Conservation (phyloP, 2,113 vertebrate species). For the Microcebus murinus region DNA sequence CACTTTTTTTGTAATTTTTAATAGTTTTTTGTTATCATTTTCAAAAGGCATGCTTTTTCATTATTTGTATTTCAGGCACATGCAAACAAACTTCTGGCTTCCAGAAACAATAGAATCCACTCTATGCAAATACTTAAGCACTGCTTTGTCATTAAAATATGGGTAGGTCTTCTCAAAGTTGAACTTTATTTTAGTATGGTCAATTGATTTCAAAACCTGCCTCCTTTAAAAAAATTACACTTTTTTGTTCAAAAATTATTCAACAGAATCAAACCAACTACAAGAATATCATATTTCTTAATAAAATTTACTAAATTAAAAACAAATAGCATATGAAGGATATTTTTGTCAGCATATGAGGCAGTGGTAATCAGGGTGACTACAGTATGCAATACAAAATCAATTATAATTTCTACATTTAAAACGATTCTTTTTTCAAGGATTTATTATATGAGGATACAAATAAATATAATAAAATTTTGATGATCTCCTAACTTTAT, state of each 20-base stretch:
- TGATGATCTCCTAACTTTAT: not conserved
- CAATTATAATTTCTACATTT: fast-evolving
- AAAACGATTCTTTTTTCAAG: not conserved
- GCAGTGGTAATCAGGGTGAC: not conserved
- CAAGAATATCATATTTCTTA: not conserved
- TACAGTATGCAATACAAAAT: not conserved
- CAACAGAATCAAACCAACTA: not conserved
- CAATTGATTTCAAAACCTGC: not conserved
- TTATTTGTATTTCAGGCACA: not conserved
- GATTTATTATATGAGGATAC: not conserved
- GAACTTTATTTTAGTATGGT: not conserved
- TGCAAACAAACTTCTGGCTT: not conserved
- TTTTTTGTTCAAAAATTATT: not conserved
- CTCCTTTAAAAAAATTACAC: not conserved
- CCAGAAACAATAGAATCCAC: not conserved
- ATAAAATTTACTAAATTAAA: not conserved
- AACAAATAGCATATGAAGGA: not conserved
- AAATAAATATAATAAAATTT: not conserved
- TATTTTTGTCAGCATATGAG: not conserved
- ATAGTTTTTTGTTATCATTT: not conserved
- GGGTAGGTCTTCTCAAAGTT: not conserved
- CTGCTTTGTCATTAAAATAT: not conserved
- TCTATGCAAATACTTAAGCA: not conserved
- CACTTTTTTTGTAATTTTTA: not conserved
- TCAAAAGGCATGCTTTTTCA: not conserved